Conservation (phyloP, 2,113 vertebrate genomes). For the Anhinga rufa region DNA sequence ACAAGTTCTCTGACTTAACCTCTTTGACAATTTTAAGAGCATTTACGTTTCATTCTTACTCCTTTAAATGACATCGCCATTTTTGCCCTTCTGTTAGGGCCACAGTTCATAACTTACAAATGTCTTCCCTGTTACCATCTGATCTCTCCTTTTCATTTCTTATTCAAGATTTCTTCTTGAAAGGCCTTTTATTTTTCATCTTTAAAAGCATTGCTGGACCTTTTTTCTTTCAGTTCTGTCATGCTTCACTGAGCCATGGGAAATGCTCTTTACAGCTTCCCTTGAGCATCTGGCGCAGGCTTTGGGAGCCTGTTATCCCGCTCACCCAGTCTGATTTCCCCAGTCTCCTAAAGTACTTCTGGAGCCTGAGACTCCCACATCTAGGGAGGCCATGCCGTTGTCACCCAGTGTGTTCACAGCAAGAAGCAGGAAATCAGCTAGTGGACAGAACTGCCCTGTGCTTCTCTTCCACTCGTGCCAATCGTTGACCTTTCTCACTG, state of each 20-base stretch:
- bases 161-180: neutral
- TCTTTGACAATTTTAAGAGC: neutral
- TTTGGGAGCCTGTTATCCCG: neutral
- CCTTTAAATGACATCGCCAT: neutral
- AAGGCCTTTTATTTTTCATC: neutral
- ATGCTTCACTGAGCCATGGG: neutral
- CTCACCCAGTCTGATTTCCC: neutral
- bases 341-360: neutral
- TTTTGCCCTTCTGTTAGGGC: neutral
- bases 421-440: neutral
- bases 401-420: neutral
- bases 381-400: too few species aligned
- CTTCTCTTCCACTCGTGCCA: neutral
- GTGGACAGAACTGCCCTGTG: rapidly evolving
- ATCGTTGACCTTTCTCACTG: neutral
- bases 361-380: neutral
- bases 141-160: neutral
- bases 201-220: neutral
- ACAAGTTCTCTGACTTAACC: neutral
- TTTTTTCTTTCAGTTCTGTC: neutral
- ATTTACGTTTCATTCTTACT: neutral
- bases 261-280: neutral
- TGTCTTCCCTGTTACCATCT: neutral
- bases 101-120: neutral
- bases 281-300: neutral